These are phyloP conservation scores for Casuarius casuarius DNA, from an alignment of 2,113 vertebrate species.

Conservation along the genomic window DNA sequence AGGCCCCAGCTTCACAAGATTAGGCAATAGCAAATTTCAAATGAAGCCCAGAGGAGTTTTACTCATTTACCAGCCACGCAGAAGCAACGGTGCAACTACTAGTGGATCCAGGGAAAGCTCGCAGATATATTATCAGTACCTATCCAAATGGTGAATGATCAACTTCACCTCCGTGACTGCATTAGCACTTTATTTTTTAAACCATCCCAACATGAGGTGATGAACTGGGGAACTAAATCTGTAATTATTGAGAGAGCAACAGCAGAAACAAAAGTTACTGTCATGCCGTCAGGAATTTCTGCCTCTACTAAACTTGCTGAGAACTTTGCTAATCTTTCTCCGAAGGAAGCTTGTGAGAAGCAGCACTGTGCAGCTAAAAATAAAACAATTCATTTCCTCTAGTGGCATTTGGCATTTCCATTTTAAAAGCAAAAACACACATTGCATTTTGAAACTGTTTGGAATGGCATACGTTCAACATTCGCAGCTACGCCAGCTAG, in stretches of 20 bases:
- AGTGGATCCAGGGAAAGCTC: background rate
- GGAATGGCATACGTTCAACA: background rate
- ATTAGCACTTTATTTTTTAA: background rate
- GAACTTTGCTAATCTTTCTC: background rate
- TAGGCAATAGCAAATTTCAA: background rate
- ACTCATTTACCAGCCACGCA: background rate
- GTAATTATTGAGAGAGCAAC: background rate
- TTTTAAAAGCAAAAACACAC: background rate
- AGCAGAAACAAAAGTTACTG: background rate
- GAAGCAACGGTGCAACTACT: rapidly evolving
- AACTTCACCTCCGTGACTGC: background rate
- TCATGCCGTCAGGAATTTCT: background rate
- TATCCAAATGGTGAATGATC: background rate
- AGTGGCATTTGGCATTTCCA: background rate
- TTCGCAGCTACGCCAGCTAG: background rate
- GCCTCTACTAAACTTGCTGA: background rate
- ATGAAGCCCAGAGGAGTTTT: background rate
- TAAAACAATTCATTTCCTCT: background rate
- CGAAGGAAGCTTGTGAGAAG: background rate
- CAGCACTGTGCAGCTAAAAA: background rate
- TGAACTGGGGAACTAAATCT: background rate
- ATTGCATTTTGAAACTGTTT: background rate
- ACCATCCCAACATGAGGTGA: background rate
- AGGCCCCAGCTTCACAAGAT: background rate
- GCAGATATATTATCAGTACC: background rate